A percentile compares a stretch with the other conserved stretches of the same genome.
Evolutionary conservation across 2,113 vertebrate species (phyloP).

Genomic region (Ovibos moschatus): DNA sequence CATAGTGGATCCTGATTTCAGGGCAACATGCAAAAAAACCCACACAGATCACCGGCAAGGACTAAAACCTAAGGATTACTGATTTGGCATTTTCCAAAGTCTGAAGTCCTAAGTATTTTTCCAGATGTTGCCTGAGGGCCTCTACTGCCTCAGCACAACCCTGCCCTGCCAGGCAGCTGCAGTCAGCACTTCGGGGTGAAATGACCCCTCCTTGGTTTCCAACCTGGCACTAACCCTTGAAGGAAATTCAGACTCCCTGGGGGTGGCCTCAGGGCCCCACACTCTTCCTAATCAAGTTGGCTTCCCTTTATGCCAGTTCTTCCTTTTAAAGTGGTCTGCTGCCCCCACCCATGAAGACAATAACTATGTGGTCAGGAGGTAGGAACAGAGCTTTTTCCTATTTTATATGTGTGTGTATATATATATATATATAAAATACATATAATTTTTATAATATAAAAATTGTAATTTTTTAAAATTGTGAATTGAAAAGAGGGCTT

Average conservation of each 20-base stretch:
- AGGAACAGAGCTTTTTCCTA: not conserved
- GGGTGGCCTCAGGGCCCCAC: not conserved
- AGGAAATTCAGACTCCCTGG: not conserved
- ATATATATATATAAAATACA: not conserved
- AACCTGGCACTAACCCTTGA: not conserved
- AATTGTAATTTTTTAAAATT: not conserved
- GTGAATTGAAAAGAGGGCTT: not conserved
- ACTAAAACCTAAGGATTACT: not conserved
- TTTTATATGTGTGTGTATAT: not conserved
- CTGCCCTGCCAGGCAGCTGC: not conserved
- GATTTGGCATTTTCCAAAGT: slow-evolving; percentile 25
- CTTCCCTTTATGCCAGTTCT: not conserved
- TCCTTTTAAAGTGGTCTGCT: not conserved
- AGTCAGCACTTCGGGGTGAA: not conserved
- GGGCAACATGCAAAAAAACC: not conserved
- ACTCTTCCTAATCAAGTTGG: not conserved
- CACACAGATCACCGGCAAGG: not conserved
- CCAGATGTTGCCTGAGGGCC: not conserved
- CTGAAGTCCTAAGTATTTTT: slow-evolving; percentile 23
- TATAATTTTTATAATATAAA: not conserved
- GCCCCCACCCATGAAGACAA: not conserved
- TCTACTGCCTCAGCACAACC: not conserved
- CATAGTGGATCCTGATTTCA: not conserved
- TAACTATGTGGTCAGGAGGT: not conserved
- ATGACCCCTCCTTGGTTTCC: not conserved